Evolutionary conservation across 2,113 vertebrate species (phyloP).

Genomic region (Chaetodon trifascialis): DNA sequence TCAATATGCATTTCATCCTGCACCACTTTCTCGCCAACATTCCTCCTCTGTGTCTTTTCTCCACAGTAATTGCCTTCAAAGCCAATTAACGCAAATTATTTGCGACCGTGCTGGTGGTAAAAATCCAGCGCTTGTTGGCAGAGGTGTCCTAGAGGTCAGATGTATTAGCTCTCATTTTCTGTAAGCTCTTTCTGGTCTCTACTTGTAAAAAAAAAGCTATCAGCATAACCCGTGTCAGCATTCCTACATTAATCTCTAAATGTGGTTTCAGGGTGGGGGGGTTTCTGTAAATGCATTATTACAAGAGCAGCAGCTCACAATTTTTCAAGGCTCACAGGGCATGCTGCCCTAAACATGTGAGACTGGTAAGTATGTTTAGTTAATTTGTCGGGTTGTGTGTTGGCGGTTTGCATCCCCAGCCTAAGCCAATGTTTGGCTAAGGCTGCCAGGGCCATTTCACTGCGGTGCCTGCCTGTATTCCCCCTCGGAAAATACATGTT

Average conservation of each 20-base stretch:
- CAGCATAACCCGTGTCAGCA: conserved; percentile 62
- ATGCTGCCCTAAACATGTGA: conserved; percentile 66
- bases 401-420: conserved; percentile 71
- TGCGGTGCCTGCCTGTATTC: conserved; percentile 66
- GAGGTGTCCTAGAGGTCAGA: conserved; percentile 70
- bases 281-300: conserved; percentile 71
- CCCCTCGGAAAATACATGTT: conserved; percentile 85
- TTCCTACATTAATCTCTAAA: conserved; percentile 66
- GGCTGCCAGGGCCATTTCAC: conserved; percentile 82
- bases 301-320: conserved; percentile 54
- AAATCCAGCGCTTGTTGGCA: conserved; percentile 40
- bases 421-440: conserved; percentile 76
- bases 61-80: conserved; percentile 79
- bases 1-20: conserved; percentile 81
- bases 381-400: conserved; percentile 79
- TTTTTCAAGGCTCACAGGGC: conserved; percentile 64
- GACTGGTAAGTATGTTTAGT: conserved; percentile 80
- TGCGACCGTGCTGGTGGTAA: conserved; percentile 63
- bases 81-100: conserved; percentile 81
- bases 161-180: conserved; percentile 69
- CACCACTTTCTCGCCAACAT: conserved; percentile 67
- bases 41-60: conserved; percentile 67
- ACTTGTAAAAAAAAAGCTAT: conserved; percentile 62
- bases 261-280: conserved; percentile 20
- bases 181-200: conserved; percentile 59